These are phyloP conservation scores for Opisthograptis luteolata DNA, from an alignment of 2,888 invertebrate species.

Conservation along the genomic window DNA sequence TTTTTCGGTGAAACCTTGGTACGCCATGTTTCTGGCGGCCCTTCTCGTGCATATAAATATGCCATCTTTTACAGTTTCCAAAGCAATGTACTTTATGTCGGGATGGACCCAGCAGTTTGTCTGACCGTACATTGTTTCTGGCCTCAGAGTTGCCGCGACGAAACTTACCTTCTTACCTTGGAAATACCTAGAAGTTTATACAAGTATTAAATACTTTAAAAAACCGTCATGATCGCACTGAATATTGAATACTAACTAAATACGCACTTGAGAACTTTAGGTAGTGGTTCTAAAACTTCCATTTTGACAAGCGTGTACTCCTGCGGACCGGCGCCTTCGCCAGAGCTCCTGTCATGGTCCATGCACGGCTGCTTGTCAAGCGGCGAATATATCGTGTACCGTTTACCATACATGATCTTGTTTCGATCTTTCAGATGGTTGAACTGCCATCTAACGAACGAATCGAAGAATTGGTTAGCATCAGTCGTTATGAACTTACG, in stretches of 20 bases:
- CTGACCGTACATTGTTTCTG: slow-evolving; percentile 99
- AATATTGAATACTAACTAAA: neutral
- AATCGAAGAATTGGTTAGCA: slow-evolving; percentile 98
- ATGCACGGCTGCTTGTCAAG: slow-evolving; percentile 99
- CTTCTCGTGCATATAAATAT: slow-evolving; percentile 94
- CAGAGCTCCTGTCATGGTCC: slow-evolving; percentile 98
- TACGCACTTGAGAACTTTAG: slow-evolving; percentile 87
- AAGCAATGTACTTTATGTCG: slow-evolving; percentile 96
- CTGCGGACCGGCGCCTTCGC: slow-evolving; percentile 99
- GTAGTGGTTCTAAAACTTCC: slow-evolving; percentile 90
- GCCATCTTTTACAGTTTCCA: slow-evolving; percentile 88
- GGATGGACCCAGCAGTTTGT: slow-evolving; percentile 99
- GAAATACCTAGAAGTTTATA: slow-evolving; percentile 70
- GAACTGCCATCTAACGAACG: slow-evolving; percentile 99
- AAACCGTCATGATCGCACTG: neutral
- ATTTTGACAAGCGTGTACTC: slow-evolving; percentile 99
- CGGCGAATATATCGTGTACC: slow-evolving; percentile 98
- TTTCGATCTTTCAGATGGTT: slow-evolving; percentile 92
- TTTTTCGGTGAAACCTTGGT: slow-evolving; percentile 93
- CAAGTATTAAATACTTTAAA: neutral
- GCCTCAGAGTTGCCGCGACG: slow-evolving; percentile 98
- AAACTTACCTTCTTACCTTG: slow-evolving; percentile 87
- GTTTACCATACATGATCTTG: slow-evolving; percentile 98
- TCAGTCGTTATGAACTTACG: slow-evolving; percentile 99
- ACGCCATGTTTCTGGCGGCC: slow-evolving; percentile 97